Evolutionary conservation across 2,797 vertebrate species (phyloP), one percentile per base, ranked within the genome.

Genomic region (Enteromius fasciolatus): DNA sequence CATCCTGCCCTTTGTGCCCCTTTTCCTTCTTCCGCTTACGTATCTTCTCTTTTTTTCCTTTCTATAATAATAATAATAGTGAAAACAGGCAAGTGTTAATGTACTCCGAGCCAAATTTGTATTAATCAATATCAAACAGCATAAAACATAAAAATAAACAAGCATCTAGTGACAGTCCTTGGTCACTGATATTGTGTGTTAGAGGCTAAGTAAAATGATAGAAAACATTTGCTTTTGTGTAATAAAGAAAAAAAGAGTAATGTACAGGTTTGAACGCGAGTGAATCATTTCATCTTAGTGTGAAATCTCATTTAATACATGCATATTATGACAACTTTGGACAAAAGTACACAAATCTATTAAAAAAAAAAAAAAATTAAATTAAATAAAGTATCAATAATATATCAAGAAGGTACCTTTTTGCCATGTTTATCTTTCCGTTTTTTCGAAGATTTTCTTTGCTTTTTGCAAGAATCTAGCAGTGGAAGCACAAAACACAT

Each of bases 11-110:
- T 92, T 96, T 97, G 63, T 93, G 87, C 87, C 95, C 96, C 90
- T 96, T 97, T 85, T 96, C 95, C 92, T 96, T 97, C 88, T 95
- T 97, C 81, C 92, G 87, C 87, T 97, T 97, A 76, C 91, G 93
- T n/a, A 94, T 92, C 89, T 97, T 98, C 12, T 94, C 94, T 88
- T 94, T 95, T 84, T 94, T 95, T 36, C 88, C 91, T 88, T 94
- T 95, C 92, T 94, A 87, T 31, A 25, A 41, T 83, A 41, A 67
- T 15, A 81, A 39, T 7, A 10, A 78, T 52, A 17, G 50, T 20
- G 31, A 20, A 28, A 79, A 28, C 11, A 25, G 10, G 3, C 4
- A 18, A 50, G 12, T 10, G 50, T 3, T 3, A 31, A 46, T 72
- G 5, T 39, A 74, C 18, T 5, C 10, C 8, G 9, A 10, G 59